phyloP scores from a whole-genome alignment of 2,888 invertebrate genomes.

The Ornithoptera alexandrae region DNA sequence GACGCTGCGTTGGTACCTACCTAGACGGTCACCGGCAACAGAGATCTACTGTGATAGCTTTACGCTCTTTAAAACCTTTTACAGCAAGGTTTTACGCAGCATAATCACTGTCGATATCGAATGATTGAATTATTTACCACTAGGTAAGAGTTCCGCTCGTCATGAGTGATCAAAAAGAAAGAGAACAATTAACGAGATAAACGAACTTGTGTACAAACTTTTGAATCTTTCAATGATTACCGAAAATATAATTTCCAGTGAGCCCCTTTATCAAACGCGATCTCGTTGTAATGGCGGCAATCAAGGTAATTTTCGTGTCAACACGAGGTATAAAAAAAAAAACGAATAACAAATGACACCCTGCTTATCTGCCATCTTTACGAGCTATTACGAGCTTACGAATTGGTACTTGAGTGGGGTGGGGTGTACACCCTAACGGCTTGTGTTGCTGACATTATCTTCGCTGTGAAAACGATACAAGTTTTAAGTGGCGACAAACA shows the following conservation, averaged over 20 bases:
- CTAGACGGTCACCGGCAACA: no score
- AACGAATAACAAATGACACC: conserved; percentile 65
- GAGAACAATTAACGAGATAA: background rate
- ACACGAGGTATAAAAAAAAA: conserved; percentile 50
- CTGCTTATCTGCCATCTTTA: conserved; percentile 60
- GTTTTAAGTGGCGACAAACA: no score
- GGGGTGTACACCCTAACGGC: background rate
- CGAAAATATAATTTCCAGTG: conserved; percentile 30
- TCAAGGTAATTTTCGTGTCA: conserved; percentile 70
- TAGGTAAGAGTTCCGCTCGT: no score
- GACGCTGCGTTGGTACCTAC: no score
- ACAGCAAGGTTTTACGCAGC: no score
- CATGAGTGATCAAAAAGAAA: background rate
- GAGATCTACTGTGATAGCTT: no score
- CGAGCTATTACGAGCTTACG: conserved; percentile 44
- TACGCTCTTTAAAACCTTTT: no score
- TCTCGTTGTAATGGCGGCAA: conserved; percentile 58
- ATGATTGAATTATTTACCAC: no score
- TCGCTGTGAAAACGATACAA: no score
- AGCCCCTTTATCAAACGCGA: conserved; percentile 53
- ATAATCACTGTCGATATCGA: no score
- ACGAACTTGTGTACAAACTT: background rate
- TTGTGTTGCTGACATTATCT: no score
- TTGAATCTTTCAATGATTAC: conserved; percentile 15
- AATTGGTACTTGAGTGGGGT: conserved; percentile 7